Percentiles rank a stretch among this genome's conserved stretches.
Evolutionary conservation across 2,888 invertebrate species (phyloP).

Genomic region (Linyphia triangularis): DNA sequence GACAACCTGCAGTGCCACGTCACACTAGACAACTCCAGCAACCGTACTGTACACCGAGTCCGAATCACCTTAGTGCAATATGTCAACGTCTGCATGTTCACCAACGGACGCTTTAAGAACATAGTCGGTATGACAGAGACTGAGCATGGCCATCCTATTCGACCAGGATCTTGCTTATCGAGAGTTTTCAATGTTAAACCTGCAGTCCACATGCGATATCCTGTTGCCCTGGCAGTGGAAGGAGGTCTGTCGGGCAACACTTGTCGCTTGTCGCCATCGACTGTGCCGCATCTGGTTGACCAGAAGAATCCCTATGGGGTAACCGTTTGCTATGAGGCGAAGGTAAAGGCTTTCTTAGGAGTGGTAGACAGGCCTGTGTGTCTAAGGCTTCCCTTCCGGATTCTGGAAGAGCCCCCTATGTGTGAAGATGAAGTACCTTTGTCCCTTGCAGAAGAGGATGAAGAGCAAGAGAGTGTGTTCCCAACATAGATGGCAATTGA

Average conservation of each 20-base stretch:
- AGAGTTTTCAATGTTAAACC: constrained; percentile 71
- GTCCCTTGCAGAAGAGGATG: constrained; percentile 48
- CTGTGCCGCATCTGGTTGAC: constrained; percentile 45
- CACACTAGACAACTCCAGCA: constrained; percentile 88
- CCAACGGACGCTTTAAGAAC: constrained; percentile 95
- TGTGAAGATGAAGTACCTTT: constrained; percentile 46
- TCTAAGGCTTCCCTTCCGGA: constrained; percentile 70
- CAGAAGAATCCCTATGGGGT: constrained; percentile 76
- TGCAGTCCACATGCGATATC: constrained; percentile 68
- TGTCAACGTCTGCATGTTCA: constrained; percentile 96
- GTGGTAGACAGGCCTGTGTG: constrained; percentile 75
- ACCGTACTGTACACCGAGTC: constrained; percentile 89
- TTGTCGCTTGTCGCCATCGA: constrained; percentile 67
- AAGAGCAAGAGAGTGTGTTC: constrained; percentile 52
- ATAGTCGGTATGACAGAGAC: constrained; percentile 83
- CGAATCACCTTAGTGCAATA: constrained; percentile 92
- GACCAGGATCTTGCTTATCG: constrained; percentile 69
- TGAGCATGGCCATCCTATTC: constrained; percentile 69
- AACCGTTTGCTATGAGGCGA: constrained; percentile 74
- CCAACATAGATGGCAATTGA: constrained; percentile 53
- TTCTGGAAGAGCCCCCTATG: constrained; percentile 48
- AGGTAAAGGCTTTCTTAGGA: constrained; percentile 74
- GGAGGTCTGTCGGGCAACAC: constrained; percentile 59
- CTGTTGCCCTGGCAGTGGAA: constrained; percentile 75
- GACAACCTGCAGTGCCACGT: constrained; percentile 88